Conservation (phyloP, 1,140 invertebrate genomes). For the Drosophila rhopaloa region DNA sequence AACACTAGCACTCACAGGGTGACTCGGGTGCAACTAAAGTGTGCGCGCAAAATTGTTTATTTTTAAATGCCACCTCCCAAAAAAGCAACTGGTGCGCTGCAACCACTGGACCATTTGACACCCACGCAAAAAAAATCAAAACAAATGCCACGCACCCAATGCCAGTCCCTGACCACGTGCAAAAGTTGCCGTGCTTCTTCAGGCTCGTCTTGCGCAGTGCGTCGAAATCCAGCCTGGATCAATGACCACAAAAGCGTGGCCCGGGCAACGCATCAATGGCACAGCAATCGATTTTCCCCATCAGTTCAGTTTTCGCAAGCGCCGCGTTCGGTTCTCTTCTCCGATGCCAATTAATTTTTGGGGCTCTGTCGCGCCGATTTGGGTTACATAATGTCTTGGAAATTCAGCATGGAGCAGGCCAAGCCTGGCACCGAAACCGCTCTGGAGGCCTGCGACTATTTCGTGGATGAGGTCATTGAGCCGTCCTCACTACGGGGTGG, state of each 20-base stretch:
- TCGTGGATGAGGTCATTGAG: constrained; percentile 87
- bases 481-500: constrained; percentile 40
- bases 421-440: constrained; percentile 86
- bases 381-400: constrained; percentile 78
- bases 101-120: constrained; percentile 29
- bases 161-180: constrained; percentile 47
- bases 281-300: constrained; percentile 65
- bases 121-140: constrained; percentile 5
- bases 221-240: constrained; percentile 43
- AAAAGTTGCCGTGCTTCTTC: constrained; percentile 61
- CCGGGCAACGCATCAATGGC: constrained; percentile 9
- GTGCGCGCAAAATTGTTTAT: constrained; percentile 13
- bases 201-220: constrained; percentile 72
- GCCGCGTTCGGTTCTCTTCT: constrained; percentile 21
- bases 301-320: constrained; percentile 50
- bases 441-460: constrained; percentile 89
- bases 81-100: constrained; percentile 29
- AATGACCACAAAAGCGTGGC: constrained; percentile 60
- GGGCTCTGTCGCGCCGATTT: neutral
- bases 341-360: constrained; percentile 14
- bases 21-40: neutral
- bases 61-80: constrained; percentile 19
- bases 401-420: constrained; percentile 75
- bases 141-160: constrained; percentile 5
- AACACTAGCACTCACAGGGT: constrained; percentile 23